Evolutionary conservation across 2,888 invertebrate genomes (phyloP), one percentile per base, ranked within the genome.

Genomic region (Physocephala rufipes): DNA sequence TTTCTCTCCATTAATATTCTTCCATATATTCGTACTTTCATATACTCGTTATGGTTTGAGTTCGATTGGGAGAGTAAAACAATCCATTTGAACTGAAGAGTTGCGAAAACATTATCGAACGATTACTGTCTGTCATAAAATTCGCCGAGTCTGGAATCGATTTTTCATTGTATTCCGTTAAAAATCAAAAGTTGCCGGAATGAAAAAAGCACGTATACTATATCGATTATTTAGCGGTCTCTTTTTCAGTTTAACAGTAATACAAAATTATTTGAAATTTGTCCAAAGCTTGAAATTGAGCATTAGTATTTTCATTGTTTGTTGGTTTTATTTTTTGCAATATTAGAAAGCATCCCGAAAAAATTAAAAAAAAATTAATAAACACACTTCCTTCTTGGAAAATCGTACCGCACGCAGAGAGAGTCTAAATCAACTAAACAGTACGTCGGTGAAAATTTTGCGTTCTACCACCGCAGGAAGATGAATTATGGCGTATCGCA

Each of bases 71-170:
- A 63, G 63, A 15, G 45, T 45, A 47, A 63, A 47, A 63, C 45
- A 43, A 9, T 43, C 1, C 19, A 24, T 19, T 21, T 15, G 13
- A 15, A n/a, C 24, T 47, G 12, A 2, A 16, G 47, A 47, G 24
- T 45, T 19, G 47, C 67, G 67, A 49, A 69, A 19, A 30, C 58
- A 63, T 26, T 73, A 69, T 73, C 72, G 74, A 76, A 76, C 74
- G 67, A 67, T 49, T 47, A 62, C 68, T 61, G 68, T 68, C 62
- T 68, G 62, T 62, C 21, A 30, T 68, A 21, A 68, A 68, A 62
- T 62, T 74, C 73, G 67, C 71, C 71, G 74, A 78, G 78, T 78
- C 77, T 78, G 76, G 74, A 74, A 78, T 78, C 78, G 78, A 78
- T 78, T 78, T 78, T 78, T 77, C 75, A 72, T 75, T 66, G 58